Conservation (phyloP, 2,113 vertebrate species). For the Anoplopoma fimbria region DNA sequence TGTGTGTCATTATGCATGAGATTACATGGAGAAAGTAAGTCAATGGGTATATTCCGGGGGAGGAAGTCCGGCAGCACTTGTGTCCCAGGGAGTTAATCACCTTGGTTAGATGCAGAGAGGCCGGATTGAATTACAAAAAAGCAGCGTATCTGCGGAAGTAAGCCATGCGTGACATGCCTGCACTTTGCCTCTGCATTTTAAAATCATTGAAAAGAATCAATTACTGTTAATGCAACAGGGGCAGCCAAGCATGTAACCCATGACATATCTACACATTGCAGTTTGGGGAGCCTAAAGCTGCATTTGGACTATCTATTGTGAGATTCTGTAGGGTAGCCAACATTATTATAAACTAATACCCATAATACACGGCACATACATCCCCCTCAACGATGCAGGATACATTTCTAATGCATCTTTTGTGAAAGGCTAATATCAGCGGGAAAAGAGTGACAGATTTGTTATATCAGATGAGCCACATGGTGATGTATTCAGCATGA, state of each 20-base stretch:
- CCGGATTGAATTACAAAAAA: conserved; percentile 77
- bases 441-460: conserved; percentile 45
- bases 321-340: conserved; percentile 55
- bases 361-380: conserved; percentile 48
- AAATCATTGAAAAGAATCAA: conserved; percentile 87
- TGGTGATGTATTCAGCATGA: conserved; percentile 9
- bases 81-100: conserved; percentile 71
- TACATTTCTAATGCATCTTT: conserved; percentile 66
- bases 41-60: conserved; percentile 46
- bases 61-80: conserved; percentile 50
- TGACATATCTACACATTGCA: conserved; percentile 81
- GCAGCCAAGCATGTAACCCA: conserved; percentile 84
- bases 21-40: conserved; percentile 56
- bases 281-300: conserved; percentile 67
- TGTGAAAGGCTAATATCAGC: conserved; percentile 64
- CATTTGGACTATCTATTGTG: conserved; percentile 74
- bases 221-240: conserved; percentile 85
- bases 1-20: conserved; percentile 41
- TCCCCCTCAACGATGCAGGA: conserved; percentile 33
- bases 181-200: conserved; percentile 67
- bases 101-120: conserved; percentile 68
- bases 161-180: conserved; percentile 79
- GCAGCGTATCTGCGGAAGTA: conserved; percentile 71
- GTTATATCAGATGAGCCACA: conserved; percentile 37
- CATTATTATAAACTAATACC: conserved; percentile 73